These are phyloP conservation scores for Sphenopsis melanotis DNA, from an alignment of 2,797 vertebrate genomes.

Conservation along the genomic window DNA sequence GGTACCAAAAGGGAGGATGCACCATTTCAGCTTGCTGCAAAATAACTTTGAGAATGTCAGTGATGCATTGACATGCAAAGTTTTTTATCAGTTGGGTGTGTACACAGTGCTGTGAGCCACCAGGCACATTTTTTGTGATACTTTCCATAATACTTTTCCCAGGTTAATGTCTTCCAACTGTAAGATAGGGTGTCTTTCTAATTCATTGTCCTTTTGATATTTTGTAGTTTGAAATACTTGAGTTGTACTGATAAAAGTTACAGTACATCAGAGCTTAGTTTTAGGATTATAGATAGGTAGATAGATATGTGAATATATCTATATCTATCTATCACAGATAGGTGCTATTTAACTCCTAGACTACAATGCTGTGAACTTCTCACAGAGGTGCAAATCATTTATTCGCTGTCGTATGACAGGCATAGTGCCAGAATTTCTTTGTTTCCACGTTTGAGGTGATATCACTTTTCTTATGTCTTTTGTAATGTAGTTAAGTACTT, in stretches of 20 bases:
- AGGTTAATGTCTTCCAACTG: neutral
- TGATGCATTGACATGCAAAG: neutral
- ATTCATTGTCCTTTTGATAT: neutral
- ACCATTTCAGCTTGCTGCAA: neutral
- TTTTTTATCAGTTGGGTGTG: neutral
- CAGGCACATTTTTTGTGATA: neutral
- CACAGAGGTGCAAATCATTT: conserved; percentile 59
- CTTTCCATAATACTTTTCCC: neutral
- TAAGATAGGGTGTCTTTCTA: conserved; percentile 23
- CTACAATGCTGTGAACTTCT: conserved; percentile 33
- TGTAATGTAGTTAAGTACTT: conserved; percentile 64
- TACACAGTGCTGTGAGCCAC: neutral
- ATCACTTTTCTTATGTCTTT: conserved; percentile 67
- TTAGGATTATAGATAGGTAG: conserved; percentile 9
- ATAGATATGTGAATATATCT: neutral
- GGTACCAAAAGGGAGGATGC: neutral
- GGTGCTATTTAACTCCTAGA: conserved; percentile 57
- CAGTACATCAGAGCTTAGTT: neutral
- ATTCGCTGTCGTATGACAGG: conserved; percentile 46
- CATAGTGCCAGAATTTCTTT: conserved; percentile 71
- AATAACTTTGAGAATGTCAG: neutral
- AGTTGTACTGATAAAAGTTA: conserved; percentile 6
- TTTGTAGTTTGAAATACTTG: conserved; percentile 22
- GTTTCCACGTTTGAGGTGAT: conserved; percentile 62
- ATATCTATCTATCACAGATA: conserved; percentile 9